phyloP scores from a whole-genome alignment of 1,140 invertebrate genomes.

The fruit fly (Drosophila melanogaster) region DNA sequence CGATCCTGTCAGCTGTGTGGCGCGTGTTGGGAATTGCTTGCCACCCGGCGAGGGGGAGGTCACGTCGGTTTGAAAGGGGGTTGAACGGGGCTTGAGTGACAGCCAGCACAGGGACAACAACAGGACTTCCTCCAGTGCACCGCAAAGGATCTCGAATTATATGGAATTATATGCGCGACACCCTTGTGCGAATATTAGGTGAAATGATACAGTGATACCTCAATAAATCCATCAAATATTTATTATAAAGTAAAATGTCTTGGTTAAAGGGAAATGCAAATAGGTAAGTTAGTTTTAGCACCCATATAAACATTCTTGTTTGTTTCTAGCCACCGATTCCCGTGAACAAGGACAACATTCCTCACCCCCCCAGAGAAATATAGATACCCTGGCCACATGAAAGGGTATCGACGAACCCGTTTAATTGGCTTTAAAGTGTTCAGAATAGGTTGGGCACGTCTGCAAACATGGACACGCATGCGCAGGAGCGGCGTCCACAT shows the following conservation, averaged over 20 bases:
- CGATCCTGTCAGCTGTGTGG: slow-evolving; percentile 68
- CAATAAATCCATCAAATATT: no score
- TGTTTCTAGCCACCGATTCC: background rate
- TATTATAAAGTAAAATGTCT: background rate
- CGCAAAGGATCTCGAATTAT: background rate
- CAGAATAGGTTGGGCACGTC: slow-evolving; percentile 52
- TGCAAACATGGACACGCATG: slow-evolving; percentile 52
- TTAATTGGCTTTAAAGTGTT: slow-evolving; percentile 69
- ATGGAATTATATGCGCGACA: background rate
- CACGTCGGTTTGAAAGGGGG: slow-evolving; percentile 1
- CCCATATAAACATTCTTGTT: background rate
- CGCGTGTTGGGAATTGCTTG: slow-evolving; percentile 53
- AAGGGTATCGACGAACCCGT: slow-evolving; percentile 49
- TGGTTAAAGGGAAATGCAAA: no score
- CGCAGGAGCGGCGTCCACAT: slow-evolving; percentile 37
- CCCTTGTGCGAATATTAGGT: background rate
- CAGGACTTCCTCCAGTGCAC: slow-evolving; percentile 4
- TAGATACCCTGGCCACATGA: slow-evolving; percentile 1
- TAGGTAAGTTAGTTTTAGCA: background rate
- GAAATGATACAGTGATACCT: background rate
- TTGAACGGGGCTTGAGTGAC: slow-evolving; percentile 44
- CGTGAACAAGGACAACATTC: background rate
- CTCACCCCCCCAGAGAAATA: slow-evolving; percentile 3
- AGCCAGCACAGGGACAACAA: slow-evolving; percentile 36
- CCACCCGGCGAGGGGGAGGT: slow-evolving; percentile 18